Conservation (phyloP, 2,113 vertebrate species). For the Suricata suricatta region DNA sequence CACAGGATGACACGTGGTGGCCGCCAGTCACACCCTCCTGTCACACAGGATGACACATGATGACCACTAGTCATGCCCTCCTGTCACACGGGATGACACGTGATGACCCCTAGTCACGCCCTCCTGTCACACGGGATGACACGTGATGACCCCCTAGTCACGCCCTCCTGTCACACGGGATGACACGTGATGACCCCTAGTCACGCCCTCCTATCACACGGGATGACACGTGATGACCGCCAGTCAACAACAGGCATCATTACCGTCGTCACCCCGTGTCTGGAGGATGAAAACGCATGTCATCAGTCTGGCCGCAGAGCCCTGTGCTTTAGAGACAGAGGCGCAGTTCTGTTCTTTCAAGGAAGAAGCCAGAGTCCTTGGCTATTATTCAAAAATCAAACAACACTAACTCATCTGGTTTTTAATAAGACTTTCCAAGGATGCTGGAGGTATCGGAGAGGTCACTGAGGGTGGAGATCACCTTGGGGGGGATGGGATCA, state of each 20-base stretch:
- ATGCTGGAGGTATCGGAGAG: fast-evolving
- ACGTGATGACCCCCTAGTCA: fast-evolving
- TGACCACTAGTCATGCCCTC: too few relatives aligned
- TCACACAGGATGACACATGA: too few relatives aligned
- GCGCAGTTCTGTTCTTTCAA: not conserved
- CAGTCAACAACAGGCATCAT: not conserved
- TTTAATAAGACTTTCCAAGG: not conserved
- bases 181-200: too few relatives aligned
- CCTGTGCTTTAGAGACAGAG: too few relatives aligned
- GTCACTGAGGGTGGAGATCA: not conserved
- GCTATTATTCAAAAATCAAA: not conserved
- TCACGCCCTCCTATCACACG: not conserved
- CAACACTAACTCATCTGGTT: not conserved
- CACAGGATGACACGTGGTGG: too few relatives aligned
- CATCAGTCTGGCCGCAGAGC: fast-evolving
- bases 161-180: too few relatives aligned
- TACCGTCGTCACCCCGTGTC: not conserved
- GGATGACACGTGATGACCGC: fast-evolving
- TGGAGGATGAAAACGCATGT: not conserved
- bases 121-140: too few relatives aligned
- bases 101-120: too few relatives aligned
- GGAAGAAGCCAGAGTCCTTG: not conserved
- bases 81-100: too few relatives aligned
- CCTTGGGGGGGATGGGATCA: not conserved
- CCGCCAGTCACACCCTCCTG: too few relatives aligned